These are phyloP conservation scores for Sinocyclocheilus rhinocerous DNA, from an alignment of 2,113 vertebrate species.

Conservation along the genomic window DNA sequence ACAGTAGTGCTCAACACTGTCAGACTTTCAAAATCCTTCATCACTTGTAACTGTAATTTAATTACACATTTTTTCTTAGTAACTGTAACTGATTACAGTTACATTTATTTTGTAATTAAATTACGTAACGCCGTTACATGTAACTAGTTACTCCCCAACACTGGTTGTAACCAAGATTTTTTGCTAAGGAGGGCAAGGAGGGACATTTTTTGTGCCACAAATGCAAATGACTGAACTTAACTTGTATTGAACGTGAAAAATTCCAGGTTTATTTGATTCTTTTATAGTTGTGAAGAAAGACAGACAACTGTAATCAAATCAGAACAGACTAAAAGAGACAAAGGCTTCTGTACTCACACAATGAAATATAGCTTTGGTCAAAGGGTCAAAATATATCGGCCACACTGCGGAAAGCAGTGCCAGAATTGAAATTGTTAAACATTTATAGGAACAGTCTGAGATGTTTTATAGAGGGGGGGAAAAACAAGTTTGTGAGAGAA, in stretches of 20 bases:
- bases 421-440: conserved; percentile 71
- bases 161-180: too few species aligned
- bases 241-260: background rate
- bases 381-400: conserved; percentile 34
- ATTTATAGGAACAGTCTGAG: conserved; percentile 71
- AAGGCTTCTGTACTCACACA: background rate
- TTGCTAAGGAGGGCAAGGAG: too few species aligned
- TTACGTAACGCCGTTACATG: too few species aligned
- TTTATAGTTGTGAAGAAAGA: conserved; percentile 1
- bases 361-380: background rate
- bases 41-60: too few species aligned
- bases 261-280: background rate
- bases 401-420: conserved; percentile 56
- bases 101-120: too few species aligned
- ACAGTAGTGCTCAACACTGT: too few species aligned
- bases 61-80: too few species aligned
- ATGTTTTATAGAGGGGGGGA: conserved; percentile 65
- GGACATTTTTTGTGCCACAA: background rate
- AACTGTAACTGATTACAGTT: too few species aligned
- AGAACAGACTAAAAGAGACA: background rate
- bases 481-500: conserved; percentile 56
- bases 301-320: conserved; percentile 12
- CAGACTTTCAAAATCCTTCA: too few species aligned
- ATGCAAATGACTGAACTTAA: background rate
- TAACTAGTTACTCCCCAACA: too few species aligned